A percentile compares a stretch with the other conserved stretches of the same genome.
Conservation (phyloP, 2,113 vertebrate genomes). For the Neodon shergylaensis region DNA sequence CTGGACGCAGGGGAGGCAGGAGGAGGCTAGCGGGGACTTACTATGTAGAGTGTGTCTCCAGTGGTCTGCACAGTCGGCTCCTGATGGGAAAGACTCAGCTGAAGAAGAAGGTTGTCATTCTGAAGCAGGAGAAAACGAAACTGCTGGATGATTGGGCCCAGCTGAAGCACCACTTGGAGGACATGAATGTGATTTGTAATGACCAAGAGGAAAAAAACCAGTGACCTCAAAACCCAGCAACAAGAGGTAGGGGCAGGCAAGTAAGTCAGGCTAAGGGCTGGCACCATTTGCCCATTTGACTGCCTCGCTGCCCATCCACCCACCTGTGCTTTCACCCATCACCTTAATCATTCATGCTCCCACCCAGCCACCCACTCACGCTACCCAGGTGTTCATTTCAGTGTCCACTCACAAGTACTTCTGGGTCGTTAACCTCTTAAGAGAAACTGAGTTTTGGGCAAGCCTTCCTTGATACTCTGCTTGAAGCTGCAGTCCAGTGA, state of each 20-base stretch:
- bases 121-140: slow-evolving; percentile 92
- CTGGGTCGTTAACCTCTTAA: neutral
- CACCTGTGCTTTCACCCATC: neutral
- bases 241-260: slow-evolving; percentile 88
- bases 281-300: fast-evolving
- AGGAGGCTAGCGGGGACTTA: neutral
- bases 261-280: fast-evolving
- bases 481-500: neutral
- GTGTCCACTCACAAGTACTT: neutral
- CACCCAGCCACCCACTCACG: neutral
- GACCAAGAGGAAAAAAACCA: slow-evolving; percentile 93
- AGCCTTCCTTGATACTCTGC: neutral
- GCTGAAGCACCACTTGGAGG: slow-evolving; percentile 93
- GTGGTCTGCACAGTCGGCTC: slow-evolving; percentile 90
- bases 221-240: slow-evolving; percentile 92
- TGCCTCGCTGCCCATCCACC: neutral
- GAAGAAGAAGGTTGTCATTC: slow-evolving; percentile 93
- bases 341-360: no score
- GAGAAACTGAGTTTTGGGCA: neutral
- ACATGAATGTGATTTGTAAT: slow-evolving; percentile 92
- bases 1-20: neutral
- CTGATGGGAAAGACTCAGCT: slow-evolving; percentile 92
- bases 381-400: no score
- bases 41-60: slow-evolving; percentile 12
- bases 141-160: slow-evolving; percentile 92